Base-by-base conservation (phyloP, 2,888 invertebrate species). In the Kryphioiulus occultus region DNA sequence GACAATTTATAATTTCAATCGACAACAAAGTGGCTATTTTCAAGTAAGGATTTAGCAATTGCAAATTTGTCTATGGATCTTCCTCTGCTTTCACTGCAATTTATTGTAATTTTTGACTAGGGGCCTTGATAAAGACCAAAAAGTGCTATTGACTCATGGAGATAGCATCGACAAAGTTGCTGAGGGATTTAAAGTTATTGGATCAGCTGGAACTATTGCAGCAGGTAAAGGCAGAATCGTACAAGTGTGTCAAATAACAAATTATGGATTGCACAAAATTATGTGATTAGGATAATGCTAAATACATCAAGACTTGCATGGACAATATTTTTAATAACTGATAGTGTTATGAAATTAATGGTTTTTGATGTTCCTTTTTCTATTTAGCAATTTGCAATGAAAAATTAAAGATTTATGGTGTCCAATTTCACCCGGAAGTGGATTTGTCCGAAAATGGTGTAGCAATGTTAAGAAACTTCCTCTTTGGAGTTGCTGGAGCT, bases 371-470 rank as follows among this genome's bases (percentile, higher is more conserved):
- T 88, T 19, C 7, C 42, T 47, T 47, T 59, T 42, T 88, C 53
- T 53, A 86, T 68, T 87, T 35, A 93, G 99, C 96, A 88, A 96
- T 99, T 91, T 96, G 96, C 91, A 97, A 97, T 93, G 98, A 98
- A 91, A 96, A 96, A 91, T 93, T 95, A 92, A 94, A 96, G 87
- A 94, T 98, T 88, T 99, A 98, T 91, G 99, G 99, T 42, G 96
- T 99, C 89, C 99, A 99, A 93, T 99, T 99, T 93, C 99, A 99
- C 92, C 99, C 99, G 0, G 99, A 99, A 94, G 97, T 99, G 90
- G 99, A 99, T 92, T 94, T 99, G 91, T 98, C 99, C 0, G 94
- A 95, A 19, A 96, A 97, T 91, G 99, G 99, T 89, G 95, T 95
- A 92, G 94, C 95, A 91, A 99, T 99, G 95, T 93, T 99, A 91